These are phyloP conservation scores for Corbicula japonica DNA, from an alignment of 2,888 invertebrate genomes.

Conservation along the genomic window DNA sequence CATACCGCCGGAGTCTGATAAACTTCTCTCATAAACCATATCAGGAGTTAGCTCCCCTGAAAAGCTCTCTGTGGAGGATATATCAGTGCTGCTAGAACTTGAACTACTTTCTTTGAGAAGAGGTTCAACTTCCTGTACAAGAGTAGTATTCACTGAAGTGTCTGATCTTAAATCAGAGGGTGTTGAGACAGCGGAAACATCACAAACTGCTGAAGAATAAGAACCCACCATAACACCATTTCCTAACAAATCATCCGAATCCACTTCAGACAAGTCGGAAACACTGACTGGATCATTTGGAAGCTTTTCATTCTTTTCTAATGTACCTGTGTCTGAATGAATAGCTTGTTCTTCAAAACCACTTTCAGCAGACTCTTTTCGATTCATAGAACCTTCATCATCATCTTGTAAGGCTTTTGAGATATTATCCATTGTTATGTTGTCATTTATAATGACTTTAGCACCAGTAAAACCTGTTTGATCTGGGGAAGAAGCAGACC, in stretches of 20 bases:
- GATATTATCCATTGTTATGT: conserved; percentile 38
- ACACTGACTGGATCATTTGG: conserved; percentile 66
- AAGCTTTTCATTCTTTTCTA: conserved; percentile 63
- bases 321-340: conserved; percentile 67
- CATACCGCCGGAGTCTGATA: conserved; percentile 68
- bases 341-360: conserved; percentile 73
- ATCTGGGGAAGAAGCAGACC: conserved; percentile 67
- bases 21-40: conserved; percentile 62
- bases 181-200: conserved; percentile 68
- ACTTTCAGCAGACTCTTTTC: conserved; percentile 70
- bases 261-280: conserved; percentile 63
- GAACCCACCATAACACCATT: conserved; percentile 67
- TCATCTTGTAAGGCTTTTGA: conserved; percentile 39
- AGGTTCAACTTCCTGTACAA: conserved; percentile 69
- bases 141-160: conserved; percentile 70
- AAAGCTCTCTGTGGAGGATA: conserved; percentile 62
- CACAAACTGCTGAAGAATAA: conserved; percentile 66
- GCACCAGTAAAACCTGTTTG: conserved; percentile 59
- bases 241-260: conserved; percentile 62
- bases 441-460: conserved; percentile 36
- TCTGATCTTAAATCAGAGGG: conserved; percentile 72
- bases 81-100: conserved; percentile 62
- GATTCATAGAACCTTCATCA: conserved; percentile 54
- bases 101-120: conserved; percentile 66
- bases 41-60: conserved; percentile 62